Evolutionary conservation across 2,888 invertebrate genomes (phyloP), one percentile per base, ranked within the genome.

Genomic region (Tetragonula carbonaria): DNA sequence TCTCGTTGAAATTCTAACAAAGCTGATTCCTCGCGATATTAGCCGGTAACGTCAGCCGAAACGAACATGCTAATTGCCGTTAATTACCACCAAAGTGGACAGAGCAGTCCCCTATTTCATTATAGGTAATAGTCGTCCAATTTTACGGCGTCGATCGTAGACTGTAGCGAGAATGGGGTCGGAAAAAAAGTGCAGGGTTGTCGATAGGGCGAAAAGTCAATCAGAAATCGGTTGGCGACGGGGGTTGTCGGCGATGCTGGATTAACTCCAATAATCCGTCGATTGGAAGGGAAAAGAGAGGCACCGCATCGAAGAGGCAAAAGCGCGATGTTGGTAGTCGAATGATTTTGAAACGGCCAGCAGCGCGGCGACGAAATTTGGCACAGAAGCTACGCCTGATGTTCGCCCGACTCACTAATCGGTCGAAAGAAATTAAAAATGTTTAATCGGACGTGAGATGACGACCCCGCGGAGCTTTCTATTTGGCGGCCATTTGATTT

Each of bases 391-490:
- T 66, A 65, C 78, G 76, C 67, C 59, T 85, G 82, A 62, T 80
- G 80, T 68, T 82, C 80, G 50, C 45, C 53, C 55, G 65, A 68
- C 74, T 78, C 80, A 84, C 78, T 89, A 87, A 89, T 88, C 82
- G 85, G 76, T 80, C 78, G 82, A 89, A 86, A 88, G 86, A 86
- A 87, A 90, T 90, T 89, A 90, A 90, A 90, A 89, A 88, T 89
- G 89, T 87, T 87, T 89, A 87, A 89, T 89, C 88, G 84, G 84
- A 88, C 88, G 87, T 88, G 86, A 86, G 85, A 80, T 78, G 79
- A 82, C 68, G 81, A 74, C 67, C 74, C 28, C 28, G 28, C 28
- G 33, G 2, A 78, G 73, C 78, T 78, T 70, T 78, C 66, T 67
- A 59, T 65, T 57, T 51, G 38, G 50, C 72, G 59, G 51, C 28